Evolutionary conservation across 2,888 invertebrate genomes (phyloP), one percentile per base, ranked within the genome.

Genomic region (Darwinula stevensoni): DNA sequence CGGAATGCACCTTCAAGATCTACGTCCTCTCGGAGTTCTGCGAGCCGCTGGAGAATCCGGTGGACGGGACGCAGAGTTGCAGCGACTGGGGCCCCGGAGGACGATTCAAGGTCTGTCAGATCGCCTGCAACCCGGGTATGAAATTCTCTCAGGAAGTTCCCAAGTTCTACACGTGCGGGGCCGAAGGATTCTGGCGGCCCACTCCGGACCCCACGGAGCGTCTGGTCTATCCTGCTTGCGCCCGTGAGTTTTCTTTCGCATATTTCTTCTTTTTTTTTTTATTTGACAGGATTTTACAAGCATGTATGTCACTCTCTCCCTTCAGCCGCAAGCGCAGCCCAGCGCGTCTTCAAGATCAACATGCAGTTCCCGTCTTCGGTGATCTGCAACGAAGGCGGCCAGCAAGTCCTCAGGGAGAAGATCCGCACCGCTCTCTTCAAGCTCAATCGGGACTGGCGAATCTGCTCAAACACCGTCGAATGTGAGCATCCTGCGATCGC

Each of bases 291-390:
- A 6, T 6, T n/a, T 22, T 22, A 9, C 6, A 22, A 22, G 9
- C n/a, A 9, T 22, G 22, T n/a, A n/a, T n/a, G n/a, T n/a, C n/a
- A 6, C 22, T 37, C 41, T 34, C 36, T 31, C 38, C 43, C 48
- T 54, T 40, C 50, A 72, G 75, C 70, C 37, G 64, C 80, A 4
- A 69, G 72, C 43, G 67, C 82, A 14, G 88, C 88, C n/a, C 86
- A 86, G 48, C 65, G 86, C 35, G 80, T 88, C 0, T 84, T 88
- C 58, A 75, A 73, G 47, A 68, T 91, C 37, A 68, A 70, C 36
- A 76, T 91, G 72, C 61, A 80, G 41, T 88, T 88, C 72, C 84
- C 86, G 38, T 80, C 80, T 35, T 78, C 82, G n/a, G 82, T 86
- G 2, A 65, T 86, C 4, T 91, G 88, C 48, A 88, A 86, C 45